Evolutionary conservation across 92 coral and sea anemone genomes (phyloP).

Genomic region (Phymanthus crucifer): DNA sequence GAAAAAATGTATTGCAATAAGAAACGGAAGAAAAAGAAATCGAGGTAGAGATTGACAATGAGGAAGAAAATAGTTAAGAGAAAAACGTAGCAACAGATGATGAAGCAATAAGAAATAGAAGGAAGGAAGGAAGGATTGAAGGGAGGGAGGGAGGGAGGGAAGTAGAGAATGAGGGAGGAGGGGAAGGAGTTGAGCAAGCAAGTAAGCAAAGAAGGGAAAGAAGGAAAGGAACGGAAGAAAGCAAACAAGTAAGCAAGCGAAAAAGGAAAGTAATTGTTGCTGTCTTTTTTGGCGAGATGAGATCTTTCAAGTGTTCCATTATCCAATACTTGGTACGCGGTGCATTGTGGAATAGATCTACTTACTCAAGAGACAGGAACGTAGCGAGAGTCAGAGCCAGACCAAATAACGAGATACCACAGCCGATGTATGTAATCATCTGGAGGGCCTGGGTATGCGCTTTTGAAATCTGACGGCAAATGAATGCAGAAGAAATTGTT

Average conservation of each 20-base stretch:
- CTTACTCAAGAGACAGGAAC: conserved; percentile 92
- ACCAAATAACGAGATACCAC: conserved; percentile 89
- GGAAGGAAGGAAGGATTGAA: not conserved
- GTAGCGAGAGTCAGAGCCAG: conserved; percentile 86
- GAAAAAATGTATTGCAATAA: not conserved
- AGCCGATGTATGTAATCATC: conserved; percentile 89
- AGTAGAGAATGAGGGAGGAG: not conserved
- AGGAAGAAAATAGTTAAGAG: too few relatives aligned
- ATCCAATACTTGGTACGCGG: too few relatives aligned
- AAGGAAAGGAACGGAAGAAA: not conserved
- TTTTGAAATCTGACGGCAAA: conserved; percentile 42
- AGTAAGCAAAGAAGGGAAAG: not conserved
- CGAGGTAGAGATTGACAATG: not conserved
- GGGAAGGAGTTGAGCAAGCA: not conserved
- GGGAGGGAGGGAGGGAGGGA: not conserved
- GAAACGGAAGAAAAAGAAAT: not conserved
- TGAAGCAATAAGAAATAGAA: not conserved
- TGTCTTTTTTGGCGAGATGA: too few relatives aligned
- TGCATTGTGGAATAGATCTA: not conserved
- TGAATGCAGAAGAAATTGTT: not conserved
- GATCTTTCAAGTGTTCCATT: too few relatives aligned
- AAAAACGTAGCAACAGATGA: too few relatives aligned
- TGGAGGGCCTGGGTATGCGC: conserved; percentile 58
- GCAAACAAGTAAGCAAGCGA: not conserved
- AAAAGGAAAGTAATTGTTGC: not conserved